phyloP scores from a whole-genome alignment of 2,113 vertebrate species.

The Ammodytes marinus region DNA sequence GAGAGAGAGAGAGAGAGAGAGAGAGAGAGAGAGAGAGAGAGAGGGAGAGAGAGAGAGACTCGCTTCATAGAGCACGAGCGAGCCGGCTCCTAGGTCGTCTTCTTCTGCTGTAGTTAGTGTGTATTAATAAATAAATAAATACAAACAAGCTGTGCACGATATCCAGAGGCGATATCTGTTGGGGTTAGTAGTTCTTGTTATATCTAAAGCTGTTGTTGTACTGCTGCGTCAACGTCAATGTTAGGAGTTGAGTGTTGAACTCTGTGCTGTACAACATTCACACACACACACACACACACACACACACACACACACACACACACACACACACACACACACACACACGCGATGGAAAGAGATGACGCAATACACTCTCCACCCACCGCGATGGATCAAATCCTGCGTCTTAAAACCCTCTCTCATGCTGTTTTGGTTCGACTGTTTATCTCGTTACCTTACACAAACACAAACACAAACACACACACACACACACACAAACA shows the following conservation, averaged over 20 bases:
- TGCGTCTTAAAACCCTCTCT: slow-evolving; percentile 5
- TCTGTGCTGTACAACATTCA: background rate
- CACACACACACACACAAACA: background rate
- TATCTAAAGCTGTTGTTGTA: background rate
- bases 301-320: background rate
- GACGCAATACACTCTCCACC: background rate
- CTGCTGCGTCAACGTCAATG: too few relatives aligned
- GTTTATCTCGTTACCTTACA: slow-evolving; percentile 39
- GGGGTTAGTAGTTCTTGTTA: background rate
- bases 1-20: background rate
- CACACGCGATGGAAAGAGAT: background rate
- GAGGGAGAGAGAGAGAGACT: slow-evolving; percentile 24
- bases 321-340: background rate
- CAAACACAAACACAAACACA: background rate
- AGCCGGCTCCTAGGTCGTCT: slow-evolving; percentile 30
- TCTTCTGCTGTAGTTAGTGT: background rate
- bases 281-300: background rate
- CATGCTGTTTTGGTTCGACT: slow-evolving; percentile 22
- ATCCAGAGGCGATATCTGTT: background rate
- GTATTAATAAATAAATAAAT: too few relatives aligned
- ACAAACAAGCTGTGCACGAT: background rate
- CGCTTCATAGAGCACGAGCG: slow-evolving; percentile 51
- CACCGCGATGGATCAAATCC: slow-evolving; percentile 14
- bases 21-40: background rate
- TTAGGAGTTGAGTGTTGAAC: too few relatives aligned